These are phyloP conservation scores for Euzophera pinguis DNA, from an alignment of 2,888 invertebrate genomes.

Conservation along the genomic window DNA sequence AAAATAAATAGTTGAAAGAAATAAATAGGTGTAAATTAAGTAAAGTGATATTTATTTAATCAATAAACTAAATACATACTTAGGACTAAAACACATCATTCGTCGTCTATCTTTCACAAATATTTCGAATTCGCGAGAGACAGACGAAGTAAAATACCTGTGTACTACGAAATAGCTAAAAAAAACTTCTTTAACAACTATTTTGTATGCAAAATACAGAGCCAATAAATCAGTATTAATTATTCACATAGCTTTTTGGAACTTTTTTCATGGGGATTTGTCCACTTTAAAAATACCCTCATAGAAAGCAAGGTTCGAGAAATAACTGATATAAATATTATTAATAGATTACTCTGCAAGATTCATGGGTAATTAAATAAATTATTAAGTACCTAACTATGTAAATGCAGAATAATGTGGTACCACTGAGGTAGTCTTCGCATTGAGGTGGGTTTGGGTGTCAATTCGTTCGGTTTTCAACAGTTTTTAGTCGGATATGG, in stretches of 20 bases:
- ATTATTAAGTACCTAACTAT: slow-evolving; percentile 11
- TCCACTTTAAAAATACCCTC: too few relatives aligned
- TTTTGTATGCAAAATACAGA: too few relatives aligned
- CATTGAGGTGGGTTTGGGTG: slow-evolving; percentile 9
- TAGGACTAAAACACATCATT: slow-evolving; percentile 17
- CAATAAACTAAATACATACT: slow-evolving; percentile 14
- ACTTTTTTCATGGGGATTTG: too few relatives aligned
- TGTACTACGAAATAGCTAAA: slow-evolving; percentile 12
- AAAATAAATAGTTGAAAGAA: background rate
- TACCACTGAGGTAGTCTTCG: slow-evolving; percentile 28
- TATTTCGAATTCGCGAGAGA: slow-evolving; percentile 44
- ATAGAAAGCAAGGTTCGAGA: too few relatives aligned
- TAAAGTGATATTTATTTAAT: background rate
- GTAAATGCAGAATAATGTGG: slow-evolving; percentile 8
- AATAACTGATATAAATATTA: too few relatives aligned
- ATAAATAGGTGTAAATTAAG: background rate
- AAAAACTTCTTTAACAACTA: too few relatives aligned
- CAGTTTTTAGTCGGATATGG: slow-evolving; percentile 52
- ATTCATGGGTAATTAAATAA: too few relatives aligned
- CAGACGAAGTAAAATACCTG: slow-evolving; percentile 46
- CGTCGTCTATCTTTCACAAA: slow-evolving; percentile 65
- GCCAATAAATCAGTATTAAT: too few relatives aligned
- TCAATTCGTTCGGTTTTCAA: slow-evolving; percentile 20
- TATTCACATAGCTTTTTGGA: too few relatives aligned
- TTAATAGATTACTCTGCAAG: too few relatives aligned